Percentiles rank a stretch among this genome's conserved stretches.
phyloP scores from a whole-genome alignment of 2,888 invertebrate genomes.

The Oasisia sp. region DNA sequence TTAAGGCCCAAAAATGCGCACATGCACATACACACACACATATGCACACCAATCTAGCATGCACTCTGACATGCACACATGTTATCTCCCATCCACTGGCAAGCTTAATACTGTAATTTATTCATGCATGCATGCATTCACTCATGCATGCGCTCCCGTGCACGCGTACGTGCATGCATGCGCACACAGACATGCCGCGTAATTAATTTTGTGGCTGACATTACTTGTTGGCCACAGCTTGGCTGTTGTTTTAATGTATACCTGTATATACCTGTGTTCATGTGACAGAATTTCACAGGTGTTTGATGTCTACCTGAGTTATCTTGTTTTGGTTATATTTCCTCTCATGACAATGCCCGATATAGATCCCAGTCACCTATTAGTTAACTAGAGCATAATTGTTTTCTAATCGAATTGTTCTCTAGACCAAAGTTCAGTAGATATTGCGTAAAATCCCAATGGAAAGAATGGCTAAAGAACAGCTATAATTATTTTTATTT shows the following conservation, averaged over 20 bases:
- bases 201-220: not conserved
- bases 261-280: not conserved
- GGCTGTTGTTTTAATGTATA: not conserved
- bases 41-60: not conserved
- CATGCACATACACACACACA: not conserved
- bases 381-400: not conserved
- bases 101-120: conserved; percentile 1
- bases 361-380: not conserved
- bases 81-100: not conserved
- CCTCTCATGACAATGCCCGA: not conserved
- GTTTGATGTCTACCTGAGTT: not conserved
- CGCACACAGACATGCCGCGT: not conserved
- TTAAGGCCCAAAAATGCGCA: not conserved
- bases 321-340: not conserved
- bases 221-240: not conserved
- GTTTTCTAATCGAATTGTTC: not conserved
- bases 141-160: not conserved
- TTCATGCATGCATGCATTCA: not conserved
- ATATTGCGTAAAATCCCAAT: not conserved
- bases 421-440: not conserved
- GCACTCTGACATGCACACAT: conserved; percentile 20
- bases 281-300: not conserved
- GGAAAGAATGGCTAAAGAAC: not conserved
- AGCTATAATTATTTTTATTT: too few species aligned
- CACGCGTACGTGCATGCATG: not conserved